Conservation (phyloP, 2,888 invertebrate genomes). For the Aleiodes leptofemur region DNA sequence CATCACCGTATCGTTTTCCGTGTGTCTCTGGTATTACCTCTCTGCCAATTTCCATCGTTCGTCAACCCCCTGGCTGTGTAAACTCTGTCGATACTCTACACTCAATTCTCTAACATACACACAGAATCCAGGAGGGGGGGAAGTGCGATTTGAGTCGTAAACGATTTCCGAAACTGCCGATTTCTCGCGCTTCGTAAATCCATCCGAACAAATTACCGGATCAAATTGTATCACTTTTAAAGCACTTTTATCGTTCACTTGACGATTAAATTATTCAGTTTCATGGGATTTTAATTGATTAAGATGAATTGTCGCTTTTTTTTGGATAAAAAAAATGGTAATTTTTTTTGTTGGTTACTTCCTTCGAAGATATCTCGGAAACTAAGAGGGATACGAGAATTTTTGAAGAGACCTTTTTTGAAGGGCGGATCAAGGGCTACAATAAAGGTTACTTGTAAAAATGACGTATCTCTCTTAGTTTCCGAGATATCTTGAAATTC, state of each 20-base stretch:
- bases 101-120: slow-evolving; percentile 16
- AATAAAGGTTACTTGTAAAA: too few relatives aligned
- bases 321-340: too few relatives aligned
- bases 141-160: slow-evolving; percentile 52
- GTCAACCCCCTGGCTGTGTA: slow-evolving; percentile 42
- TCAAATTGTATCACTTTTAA: slow-evolving; percentile 43
- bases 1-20: slow-evolving; percentile 48
- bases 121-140: slow-evolving; percentile 21
- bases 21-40: slow-evolving; percentile 46
- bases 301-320: too few relatives aligned
- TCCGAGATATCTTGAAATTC: too few relatives aligned
- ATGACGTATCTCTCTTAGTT: too few relatives aligned
- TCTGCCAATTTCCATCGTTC: slow-evolving; percentile 42
- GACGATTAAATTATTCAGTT: slow-evolving; percentile 38
- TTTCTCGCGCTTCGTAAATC: slow-evolving; percentile 50
- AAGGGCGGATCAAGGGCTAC: too few relatives aligned
- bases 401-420: too few relatives aligned
- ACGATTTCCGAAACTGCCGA: slow-evolving; percentile 50
- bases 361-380: too few relatives aligned
- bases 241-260: slow-evolving; percentile 40
- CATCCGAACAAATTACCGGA: slow-evolving; percentile 52
- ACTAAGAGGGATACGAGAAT: too few relatives aligned
- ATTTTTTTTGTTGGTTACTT: too few relatives aligned
- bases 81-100: slow-evolving; percentile 40
- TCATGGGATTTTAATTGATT: too few relatives aligned